These are phyloP conservation scores for Melanocharis versteri DNA, from an alignment of 2,113 vertebrate genomes.

Conservation along the genomic window DNA sequence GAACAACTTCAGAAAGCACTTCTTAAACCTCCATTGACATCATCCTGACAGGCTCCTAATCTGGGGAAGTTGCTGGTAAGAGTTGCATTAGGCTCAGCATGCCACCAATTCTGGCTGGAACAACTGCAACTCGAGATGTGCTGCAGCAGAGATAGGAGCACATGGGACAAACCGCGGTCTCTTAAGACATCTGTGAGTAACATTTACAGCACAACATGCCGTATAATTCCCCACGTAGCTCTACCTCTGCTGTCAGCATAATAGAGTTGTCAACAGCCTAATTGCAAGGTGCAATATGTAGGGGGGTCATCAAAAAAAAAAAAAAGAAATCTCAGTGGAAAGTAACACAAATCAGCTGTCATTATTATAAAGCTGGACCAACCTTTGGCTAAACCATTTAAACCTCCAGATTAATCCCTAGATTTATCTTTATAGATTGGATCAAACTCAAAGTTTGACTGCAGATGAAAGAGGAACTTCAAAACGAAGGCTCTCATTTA, in stretches of 20 bases:
- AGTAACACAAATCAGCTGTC: constrained; percentile 49
- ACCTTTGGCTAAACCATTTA: constrained; percentile 59
- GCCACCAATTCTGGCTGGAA: constrained; percentile 49
- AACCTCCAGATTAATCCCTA: constrained; percentile 56
- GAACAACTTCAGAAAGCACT: constrained; percentile 77
- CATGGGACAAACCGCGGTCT: constrained; percentile 28
- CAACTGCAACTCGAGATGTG: constrained; percentile 7
- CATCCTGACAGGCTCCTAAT: constrained; percentile 70
- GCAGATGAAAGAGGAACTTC: constrained; percentile 59
- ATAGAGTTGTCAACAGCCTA: constrained; percentile 70
- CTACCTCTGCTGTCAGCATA: constrained; percentile 68
- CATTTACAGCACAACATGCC: constrained; percentile 38
- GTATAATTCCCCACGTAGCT: constrained; percentile 60
- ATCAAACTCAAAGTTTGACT: constrained; percentile 52
- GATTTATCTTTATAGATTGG: constrained; percentile 54
- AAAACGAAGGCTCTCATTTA: constrained; percentile 14
- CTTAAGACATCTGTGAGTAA: constrained; percentile 65
- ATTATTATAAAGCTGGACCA: constrained; percentile 45
- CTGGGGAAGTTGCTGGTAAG: constrained; percentile 69
- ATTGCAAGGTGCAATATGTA: constrained; percentile 54
- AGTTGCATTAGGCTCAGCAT: constrained; percentile 68
- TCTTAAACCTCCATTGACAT: constrained; percentile 76
- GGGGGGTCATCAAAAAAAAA: constrained; percentile 45
- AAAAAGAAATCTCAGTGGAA: constrained; percentile 33
- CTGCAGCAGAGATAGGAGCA: constrained; percentile 21